Conservation (phyloP, 2,113 vertebrate species). For the Bos javanicus region DNA sequence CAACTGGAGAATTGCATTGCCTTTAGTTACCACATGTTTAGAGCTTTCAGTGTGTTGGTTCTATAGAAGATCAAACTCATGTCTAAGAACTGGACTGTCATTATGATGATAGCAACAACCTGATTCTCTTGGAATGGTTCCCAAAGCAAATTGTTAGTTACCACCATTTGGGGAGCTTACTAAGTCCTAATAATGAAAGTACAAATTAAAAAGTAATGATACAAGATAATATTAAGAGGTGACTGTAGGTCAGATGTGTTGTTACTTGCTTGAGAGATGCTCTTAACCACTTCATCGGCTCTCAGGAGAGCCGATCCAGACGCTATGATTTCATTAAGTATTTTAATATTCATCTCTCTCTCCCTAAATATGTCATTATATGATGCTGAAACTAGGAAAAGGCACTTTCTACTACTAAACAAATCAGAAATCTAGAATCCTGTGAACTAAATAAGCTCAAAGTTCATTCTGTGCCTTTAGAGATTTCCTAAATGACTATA, state of each 20-base stretch:
- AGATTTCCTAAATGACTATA: not conserved
- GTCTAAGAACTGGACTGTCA: not conserved
- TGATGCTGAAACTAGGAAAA: not conserved
- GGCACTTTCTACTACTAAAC: not conserved
- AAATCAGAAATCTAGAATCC: not conserved
- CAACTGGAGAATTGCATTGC: conserved; percentile 32
- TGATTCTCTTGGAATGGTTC: not conserved
- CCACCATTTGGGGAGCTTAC: not conserved
- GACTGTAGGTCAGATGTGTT: not conserved
- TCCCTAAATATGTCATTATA: not conserved
- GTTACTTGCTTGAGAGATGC: not conserved
- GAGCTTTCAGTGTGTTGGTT: not conserved
- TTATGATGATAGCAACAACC: not conserved
- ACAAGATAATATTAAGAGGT: not conserved
- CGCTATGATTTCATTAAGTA: not conserved
- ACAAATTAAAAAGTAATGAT: not conserved
- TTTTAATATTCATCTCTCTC: not conserved
- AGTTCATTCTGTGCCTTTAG: not conserved
- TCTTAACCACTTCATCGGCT: not conserved
- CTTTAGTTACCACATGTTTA: conserved; percentile 41
- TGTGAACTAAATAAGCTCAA: not conserved
- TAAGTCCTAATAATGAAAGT: not conserved
- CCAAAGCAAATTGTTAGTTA: not conserved
- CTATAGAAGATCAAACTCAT: not conserved
- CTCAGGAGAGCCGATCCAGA: not conserved